phyloP scores from a whole-genome alignment of 2,113 vertebrate species.

The Phainopepla nitens region DNA sequence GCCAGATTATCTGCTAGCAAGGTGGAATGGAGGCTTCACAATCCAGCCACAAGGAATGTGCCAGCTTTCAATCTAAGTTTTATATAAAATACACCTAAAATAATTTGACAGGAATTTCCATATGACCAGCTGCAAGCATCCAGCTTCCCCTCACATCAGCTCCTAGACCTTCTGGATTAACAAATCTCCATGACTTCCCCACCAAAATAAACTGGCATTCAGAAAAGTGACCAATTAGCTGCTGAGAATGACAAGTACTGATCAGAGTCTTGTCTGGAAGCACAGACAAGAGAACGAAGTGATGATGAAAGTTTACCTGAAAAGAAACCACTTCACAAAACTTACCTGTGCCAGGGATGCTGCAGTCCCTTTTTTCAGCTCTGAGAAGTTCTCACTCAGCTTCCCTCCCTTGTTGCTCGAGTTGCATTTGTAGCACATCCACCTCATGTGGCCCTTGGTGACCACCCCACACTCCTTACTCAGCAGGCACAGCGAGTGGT shows the following conservation, averaged over 20 bases:
- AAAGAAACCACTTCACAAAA: background rate
- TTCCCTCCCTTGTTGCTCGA: conserved; percentile 81
- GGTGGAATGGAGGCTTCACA: background rate
- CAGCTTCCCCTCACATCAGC: background rate
- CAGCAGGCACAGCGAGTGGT: conserved; percentile 91
- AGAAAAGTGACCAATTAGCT: background rate
- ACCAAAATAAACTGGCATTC: background rate
- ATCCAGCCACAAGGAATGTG: background rate
- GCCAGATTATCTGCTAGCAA: background rate
- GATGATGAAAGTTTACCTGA: background rate
- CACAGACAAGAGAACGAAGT: background rate
- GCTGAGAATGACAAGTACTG: background rate
- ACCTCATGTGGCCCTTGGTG: conserved; percentile 73
- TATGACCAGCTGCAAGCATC: background rate
- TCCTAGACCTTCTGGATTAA: background rate
- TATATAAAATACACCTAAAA: background rate
- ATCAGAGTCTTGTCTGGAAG: background rate
- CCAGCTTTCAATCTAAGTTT: background rate
- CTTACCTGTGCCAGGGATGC: conserved; percentile 84
- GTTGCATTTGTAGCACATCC: conserved; percentile 93
- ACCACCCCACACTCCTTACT: conserved; percentile 78
- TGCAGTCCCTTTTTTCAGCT: conserved; percentile 66
- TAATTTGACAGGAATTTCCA: background rate
- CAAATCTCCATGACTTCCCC: background rate
- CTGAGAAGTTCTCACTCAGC: conserved; percentile 60